A percentile compares a stretch with the other conserved stretches of the same genome.
These are phyloP conservation scores for Sclerurus mexicanus DNA, from an alignment of 2,113 vertebrate species.

Conservation along the genomic window DNA sequence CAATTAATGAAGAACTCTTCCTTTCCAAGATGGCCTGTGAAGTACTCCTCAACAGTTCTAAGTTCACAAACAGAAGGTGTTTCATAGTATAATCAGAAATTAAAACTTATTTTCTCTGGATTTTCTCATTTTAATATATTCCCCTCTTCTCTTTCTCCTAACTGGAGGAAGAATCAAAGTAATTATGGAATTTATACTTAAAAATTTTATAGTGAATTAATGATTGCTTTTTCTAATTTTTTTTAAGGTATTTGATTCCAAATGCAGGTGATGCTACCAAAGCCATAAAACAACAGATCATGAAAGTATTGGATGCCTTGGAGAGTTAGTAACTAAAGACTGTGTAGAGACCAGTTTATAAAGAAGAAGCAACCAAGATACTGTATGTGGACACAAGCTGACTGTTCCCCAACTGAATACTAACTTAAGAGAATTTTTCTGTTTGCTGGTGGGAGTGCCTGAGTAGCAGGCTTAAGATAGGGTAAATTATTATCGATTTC, in stretches of 20 bases:
- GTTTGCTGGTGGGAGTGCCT: slow-evolving; percentile 66
- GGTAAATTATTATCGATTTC: slow-evolving; percentile 74
- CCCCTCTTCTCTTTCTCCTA: background rate
- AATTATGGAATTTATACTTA: background rate
- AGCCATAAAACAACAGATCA: slow-evolving; percentile 99
- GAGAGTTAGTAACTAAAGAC: slow-evolving; percentile 86
- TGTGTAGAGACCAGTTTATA: slow-evolving; percentile 35
- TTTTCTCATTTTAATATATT: background rate
- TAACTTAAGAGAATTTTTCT: slow-evolving; percentile 62
- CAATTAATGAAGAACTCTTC: background rate
- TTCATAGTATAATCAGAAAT: background rate
- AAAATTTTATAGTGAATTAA: background rate
- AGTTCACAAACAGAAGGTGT: background rate
- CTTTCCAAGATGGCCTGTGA: background rate
- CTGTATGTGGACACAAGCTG: slow-evolving; percentile 54
- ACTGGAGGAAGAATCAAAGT: background rate
- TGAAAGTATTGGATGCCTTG: slow-evolving; percentile 97
- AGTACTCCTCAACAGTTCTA: background rate
- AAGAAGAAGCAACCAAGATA: slow-evolving; percentile 69
- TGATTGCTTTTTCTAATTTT: background rate
- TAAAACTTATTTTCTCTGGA: background rate
- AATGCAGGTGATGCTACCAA: slow-evolving; percentile 98
- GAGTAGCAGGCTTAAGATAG: slow-evolving; percentile 67
- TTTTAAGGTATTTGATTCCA: slow-evolving; percentile 92
- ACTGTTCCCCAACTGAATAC: slow-evolving; percentile 62